Evolutionary conservation across 2,888 invertebrate genomes (phyloP).

Genomic region (Pheosia tremula): DNA sequence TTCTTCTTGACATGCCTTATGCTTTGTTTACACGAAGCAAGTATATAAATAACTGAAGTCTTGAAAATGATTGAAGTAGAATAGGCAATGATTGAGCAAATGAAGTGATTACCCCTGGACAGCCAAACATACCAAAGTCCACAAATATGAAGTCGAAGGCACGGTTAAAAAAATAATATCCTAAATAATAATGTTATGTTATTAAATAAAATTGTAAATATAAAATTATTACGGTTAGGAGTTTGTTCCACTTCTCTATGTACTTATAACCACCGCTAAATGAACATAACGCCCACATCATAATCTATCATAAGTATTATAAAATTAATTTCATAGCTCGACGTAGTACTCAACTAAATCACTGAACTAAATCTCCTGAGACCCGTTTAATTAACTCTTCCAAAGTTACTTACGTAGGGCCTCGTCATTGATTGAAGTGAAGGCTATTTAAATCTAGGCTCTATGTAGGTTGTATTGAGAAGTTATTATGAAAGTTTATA

Average conservation of each 20-base stretch:
- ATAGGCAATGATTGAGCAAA: no score
- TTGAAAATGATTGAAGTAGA: no score
- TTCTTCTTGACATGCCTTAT: no score
- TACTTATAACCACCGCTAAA: slow-evolving; percentile 8
- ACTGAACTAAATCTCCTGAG: slow-evolving; percentile 54
- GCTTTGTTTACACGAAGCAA: no score
- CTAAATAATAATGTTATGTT: no score
- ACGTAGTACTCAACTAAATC: slow-evolving; percentile 54
- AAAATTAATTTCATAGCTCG: slow-evolving; percentile 57
- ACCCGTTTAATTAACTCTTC: slow-evolving; percentile 67
- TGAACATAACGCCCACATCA: slow-evolving; percentile 22
- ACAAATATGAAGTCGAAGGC: no score
- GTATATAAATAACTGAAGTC: no score
- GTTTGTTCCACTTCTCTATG: not conserved
- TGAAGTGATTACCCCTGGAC: no score
- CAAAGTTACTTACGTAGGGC: slow-evolving; percentile 42
- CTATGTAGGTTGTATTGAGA: not conserved
- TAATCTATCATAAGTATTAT: slow-evolving; percentile 36
- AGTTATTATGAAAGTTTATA: not conserved
- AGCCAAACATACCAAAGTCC: no score
- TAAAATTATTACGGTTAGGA: no score
- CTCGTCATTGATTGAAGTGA: not conserved
- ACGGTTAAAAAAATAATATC: no score
- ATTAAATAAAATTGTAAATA: no score
- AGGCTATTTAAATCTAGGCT: not conserved